Base-by-base conservation (phyloP, 1,140 invertebrate species). In the Leptinotarsa texana region DNA sequence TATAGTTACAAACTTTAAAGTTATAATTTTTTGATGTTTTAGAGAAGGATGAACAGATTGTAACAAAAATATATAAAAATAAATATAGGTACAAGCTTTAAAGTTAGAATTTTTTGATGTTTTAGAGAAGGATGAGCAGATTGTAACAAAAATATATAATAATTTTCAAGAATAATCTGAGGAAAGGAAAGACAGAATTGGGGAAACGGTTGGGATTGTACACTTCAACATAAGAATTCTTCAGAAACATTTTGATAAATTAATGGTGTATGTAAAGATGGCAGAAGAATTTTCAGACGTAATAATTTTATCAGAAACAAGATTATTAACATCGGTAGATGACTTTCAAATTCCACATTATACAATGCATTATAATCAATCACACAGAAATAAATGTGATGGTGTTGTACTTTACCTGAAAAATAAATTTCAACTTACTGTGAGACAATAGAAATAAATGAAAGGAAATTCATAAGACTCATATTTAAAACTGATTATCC, bases 181-280 rank as follows among this genome's bases (percentile, higher is more conserved):
- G 63, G 63, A 24, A 17, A 63, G 63, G 4, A 24, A 13, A 63
- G 63, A 24, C 4, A 18, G 15, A 21, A 63, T 17, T 18, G 18
- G 63, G 63, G 13, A 63, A 61, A 13, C 49, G 13, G 17, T 33
- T 33, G 49, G 49, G n/a, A 51, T 51, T 21, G 24, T 62, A 24
- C 70, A 72, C 24, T 63, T 72, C 17, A 72, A 72, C 27, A 72
- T 72, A 17, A 51, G 70, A 27, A 72, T 57, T 62, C 61, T 72
- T 11, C 48, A 61, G 22, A 72, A 72, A 62, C 21, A 63, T 63
- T 72, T 18, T 62, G 27, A 72, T 63, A 61, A 72, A 33, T 27
- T 72, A 24, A 5, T 72, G 21, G 49, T 72, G 17, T 47, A 61
- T 57, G 13, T 72, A 17, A 18, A 61, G 22, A 61, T 49, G 15